phyloP scores from a whole-genome alignment of 1,140 invertebrate genomes.

The Meloidogyne floridensis region DNA sequence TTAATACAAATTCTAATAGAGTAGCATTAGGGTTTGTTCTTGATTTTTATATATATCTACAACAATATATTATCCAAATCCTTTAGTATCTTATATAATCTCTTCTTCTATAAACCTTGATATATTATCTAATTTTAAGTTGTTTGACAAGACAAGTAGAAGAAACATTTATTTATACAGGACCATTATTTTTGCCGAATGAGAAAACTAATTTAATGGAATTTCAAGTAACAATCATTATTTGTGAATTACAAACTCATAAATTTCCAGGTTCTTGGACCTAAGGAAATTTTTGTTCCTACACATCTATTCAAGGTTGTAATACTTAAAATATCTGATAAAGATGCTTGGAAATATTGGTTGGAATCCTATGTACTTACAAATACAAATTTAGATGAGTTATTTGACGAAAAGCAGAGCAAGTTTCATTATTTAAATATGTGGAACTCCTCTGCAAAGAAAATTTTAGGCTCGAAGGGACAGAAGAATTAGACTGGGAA shows the following conservation, averaged over 20 bases:
- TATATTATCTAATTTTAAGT: background rate
- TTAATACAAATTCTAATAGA: no score
- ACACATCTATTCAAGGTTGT: slow-evolving; percentile 1
- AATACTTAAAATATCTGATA: background rate
- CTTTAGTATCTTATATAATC: no score
- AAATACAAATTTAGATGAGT: background rate
- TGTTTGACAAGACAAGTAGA: background rate
- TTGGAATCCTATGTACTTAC: background rate
- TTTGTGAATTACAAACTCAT: background rate
- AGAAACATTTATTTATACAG: slow-evolving; percentile 3
- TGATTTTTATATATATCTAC: no score
- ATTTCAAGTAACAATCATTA: background rate
- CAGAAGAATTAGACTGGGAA: no score
- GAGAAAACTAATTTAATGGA: background rate
- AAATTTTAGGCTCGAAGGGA: no score
- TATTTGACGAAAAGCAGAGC: background rate
- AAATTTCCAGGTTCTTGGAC: background rate
- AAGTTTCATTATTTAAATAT: no score
- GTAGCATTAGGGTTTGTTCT: no score
- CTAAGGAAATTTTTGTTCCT: background rate
- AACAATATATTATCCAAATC: no score
- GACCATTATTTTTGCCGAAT: background rate
- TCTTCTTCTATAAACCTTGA: no score
- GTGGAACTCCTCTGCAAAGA: no score
- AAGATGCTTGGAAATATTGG: background rate